These are phyloP conservation scores for Drosophila nr. perissopoda DNA, from an alignment of 2,888 invertebrate genomes.

Conservation along the genomic window DNA sequence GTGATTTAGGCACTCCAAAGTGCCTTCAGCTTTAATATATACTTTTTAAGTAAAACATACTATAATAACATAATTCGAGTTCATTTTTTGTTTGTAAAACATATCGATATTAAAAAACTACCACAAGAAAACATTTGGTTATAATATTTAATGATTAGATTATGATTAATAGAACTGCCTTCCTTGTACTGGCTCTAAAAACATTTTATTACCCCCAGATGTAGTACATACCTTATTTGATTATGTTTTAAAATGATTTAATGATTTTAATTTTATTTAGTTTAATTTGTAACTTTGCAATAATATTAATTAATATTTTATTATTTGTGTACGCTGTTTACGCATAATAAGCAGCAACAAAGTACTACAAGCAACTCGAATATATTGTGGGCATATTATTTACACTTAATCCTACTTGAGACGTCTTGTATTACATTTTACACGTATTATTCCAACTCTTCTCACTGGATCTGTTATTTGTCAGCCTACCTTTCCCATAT, in stretches of 20 bases:
- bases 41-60: background rate
- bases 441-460: background rate
- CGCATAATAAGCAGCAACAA: background rate
- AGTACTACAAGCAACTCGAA: background rate
- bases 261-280: background rate
- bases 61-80: background rate
- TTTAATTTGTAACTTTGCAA: background rate
- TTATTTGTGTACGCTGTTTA: background rate
- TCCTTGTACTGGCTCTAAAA: background rate
- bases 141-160: background rate
- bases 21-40: constrained; percentile 14
- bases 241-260: no score
- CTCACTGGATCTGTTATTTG: background rate
- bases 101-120: constrained; percentile 22
- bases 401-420: background rate
- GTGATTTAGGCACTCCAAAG: constrained; percentile 34
- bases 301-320: background rate
- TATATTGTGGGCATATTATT: background rate
- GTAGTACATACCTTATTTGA: no score
- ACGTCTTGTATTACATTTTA: background rate
- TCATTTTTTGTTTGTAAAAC: constrained; percentile 55
- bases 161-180: background rate
- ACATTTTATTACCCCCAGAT: no score
- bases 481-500: background rate
- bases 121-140: background rate